Base-by-base conservation (phyloP, 2,888 invertebrate genomes). In the Chorisops tibialis region DNA sequence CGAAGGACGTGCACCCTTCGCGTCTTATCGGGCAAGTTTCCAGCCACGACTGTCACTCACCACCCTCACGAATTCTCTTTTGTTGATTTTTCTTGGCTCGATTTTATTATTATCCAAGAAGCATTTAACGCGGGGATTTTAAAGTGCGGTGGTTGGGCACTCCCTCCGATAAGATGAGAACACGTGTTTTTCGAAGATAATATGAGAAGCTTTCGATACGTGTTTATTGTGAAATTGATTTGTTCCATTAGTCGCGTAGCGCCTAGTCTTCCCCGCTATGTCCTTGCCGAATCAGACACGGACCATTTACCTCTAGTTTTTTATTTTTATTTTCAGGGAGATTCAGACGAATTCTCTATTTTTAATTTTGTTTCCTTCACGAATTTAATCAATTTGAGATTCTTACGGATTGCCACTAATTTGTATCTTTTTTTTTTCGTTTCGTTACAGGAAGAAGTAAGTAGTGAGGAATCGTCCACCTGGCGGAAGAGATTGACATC, bases 401-500 rank as follows among this genome's bases (percentile, higher is more conserved):
- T 52, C 68, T 62, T 58, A 62, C 62, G 39, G 56, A 64, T 63
- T 56, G 41, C 48, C 39, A 65, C 65, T 68, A 69, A 67, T 68
- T 68, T 63, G 16, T 63, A 61, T 62, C 61, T 65, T 45, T 63
- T 62, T 63, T 67, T 62, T 66, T 50, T 30, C 65, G 51, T 75
- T 54, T 74, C 70, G 51, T 78, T 78, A 35, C 77, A 78, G 77
- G 77, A 70, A 70, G 77, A 77, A 78, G 77, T 78, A 75, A 78
- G 77, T 78, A 73, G 9, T 2, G 16, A 5, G n/a, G 24, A 30
- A 30, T 30, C 30, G 9, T 30, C 30, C 30, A 30, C 30, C 30
- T 30, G 30, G 30, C 30, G 30, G 30, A 30, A 9, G 30, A 7
- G 30, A 30, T 30, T 30, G 30, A 30, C 30, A 30, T 30, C 30